A percentile compares a stretch with the other conserved stretches of the same genome.
Evolutionary conservation across 30 jellyfish, hydroid and myxozoan species (phyloP).

Genomic region (Aurelia coerulea): DNA sequence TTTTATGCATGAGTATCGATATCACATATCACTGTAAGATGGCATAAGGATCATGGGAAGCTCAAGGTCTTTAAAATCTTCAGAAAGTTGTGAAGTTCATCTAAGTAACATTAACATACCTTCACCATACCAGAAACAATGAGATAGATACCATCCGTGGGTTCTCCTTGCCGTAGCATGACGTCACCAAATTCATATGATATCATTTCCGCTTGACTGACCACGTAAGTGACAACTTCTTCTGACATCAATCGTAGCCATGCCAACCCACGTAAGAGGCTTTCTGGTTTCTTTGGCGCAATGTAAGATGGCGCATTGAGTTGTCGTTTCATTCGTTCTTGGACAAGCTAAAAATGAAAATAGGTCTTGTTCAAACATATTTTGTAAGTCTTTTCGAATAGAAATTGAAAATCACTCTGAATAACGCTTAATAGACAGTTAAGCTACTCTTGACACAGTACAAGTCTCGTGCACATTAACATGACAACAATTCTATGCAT

Average conservation of each 20-base stretch:
- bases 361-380: no score
- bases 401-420: no score
- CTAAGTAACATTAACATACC: slow-evolving; percentile 43
- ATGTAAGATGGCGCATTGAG: slow-evolving; percentile 92
- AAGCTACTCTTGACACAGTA: no score
- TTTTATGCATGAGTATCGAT: no score
- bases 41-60: no score
- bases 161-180: slow-evolving; percentile 88
- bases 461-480: no score
- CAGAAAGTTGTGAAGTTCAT: no score
- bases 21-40: no score
- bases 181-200: slow-evolving; percentile 92
- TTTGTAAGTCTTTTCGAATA: no score
- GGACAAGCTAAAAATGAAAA: slow-evolving; percentile 49
- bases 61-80: no score
- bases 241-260: slow-evolving; percentile 89
- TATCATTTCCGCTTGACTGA: slow-evolving; percentile 81
- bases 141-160: slow-evolving; percentile 88
- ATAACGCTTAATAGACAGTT: no score
- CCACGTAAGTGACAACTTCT: slow-evolving; percentile 80
- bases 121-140: slow-evolving; percentile 97
- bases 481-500: no score
- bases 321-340: slow-evolving; percentile 92
- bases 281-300: slow-evolving; percentile 92
- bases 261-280: slow-evolving; percentile 77